Base-by-base conservation (phyloP, 2,797 vertebrate species). In the Nannoperca australis region DNA sequence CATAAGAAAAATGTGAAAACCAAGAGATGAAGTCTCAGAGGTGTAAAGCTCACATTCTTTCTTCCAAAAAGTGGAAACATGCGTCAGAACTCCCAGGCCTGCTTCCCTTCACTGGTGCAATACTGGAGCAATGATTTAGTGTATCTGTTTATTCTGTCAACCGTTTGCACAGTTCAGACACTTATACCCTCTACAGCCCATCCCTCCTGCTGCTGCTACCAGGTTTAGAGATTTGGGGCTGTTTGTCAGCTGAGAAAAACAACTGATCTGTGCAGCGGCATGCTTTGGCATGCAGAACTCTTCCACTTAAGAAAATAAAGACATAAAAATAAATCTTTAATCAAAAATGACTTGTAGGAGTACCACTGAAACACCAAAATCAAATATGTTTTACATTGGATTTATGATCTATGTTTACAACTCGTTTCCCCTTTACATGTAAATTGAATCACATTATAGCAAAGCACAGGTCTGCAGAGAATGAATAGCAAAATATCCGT, bases 231-330 rank as follows among this genome's bases (percentile, higher is more conserved):
- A 76, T 77, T 64, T 55, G 64, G 73, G 75, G 63, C 55, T 32
- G 49, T 82, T 87, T 82, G 73, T 89, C 75, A 83, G 59, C 79
- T 83, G 79, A 79, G 50, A 65, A 80, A 80, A 81, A 81, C 45
- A 69, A 56, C 61, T 30, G 50, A 85, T 85, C 38, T 66, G 62
- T 79, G 67, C 42, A 51, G 66, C 1, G 14, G 36, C n/a, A 65
- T 69, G 47, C 20, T 73, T 81, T 30, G 36, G 67, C 59, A 4
- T 42, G n/a, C 30, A 40, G 20, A 58, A 34, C 32, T 65, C 14
- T 40, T 61, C 45, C 0, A 0, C 34, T 68, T 67, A 22, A 27
- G 44, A 74, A 44, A 59, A 54, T 40, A 15, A 42, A 75, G 10
- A 53, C 18, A 9, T 7, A 6, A 6, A 27, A 61, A 44, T n/a